Evolutionary conservation across 2,113 vertebrate genomes (phyloP), one percentile per base, ranked within the genome.

Genomic region (Scortum barcoo): DNA sequence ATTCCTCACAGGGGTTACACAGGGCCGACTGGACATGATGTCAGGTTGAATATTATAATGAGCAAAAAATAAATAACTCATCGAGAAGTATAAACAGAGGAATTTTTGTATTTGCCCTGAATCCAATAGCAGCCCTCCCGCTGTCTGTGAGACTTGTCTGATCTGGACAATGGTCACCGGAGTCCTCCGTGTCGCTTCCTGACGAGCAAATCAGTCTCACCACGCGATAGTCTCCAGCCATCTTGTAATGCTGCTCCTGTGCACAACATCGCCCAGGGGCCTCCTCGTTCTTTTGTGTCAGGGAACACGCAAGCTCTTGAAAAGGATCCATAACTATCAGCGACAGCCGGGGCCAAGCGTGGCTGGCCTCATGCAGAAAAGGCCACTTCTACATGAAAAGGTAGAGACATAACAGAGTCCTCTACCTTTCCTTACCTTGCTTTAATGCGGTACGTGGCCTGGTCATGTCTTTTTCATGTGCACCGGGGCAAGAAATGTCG

Each of bases 11-110:
- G 74, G 86, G 91, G 91, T 88, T 90, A 81, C 73, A 12, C 78
- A 72, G 78, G 94, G 87, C 88, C 90, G 79, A 88, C 90, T 89
- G 93, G 94, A 94, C 94, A 88, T 22, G 71, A 93, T 94, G 94
- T 95, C 94, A 93, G 78, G 80, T 95, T 92, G 91, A 87, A 95
- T 95, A 93, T 93, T 92, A 90, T 94, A 94, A 95, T 94, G 93
- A 95, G 90, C 85, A 72, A 76, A 89, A 88, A 93, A 93, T 79
- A 91, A 88, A 92, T 87, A 94, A 91, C 81, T 94, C 92, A 91
- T 93, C 30, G 88, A 90, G 92, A 91, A 90, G 71, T 77, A 90
- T 86, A 90, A 93, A 91, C 81, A 93, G 76, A 82, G 57, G 86
- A 84, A 33, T 85, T 78, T 91, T 88, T 76, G 65, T 78, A 91